phyloP scores from a whole-genome alignment of 2,113 vertebrate species.

The Zosterops japonicus region DNA sequence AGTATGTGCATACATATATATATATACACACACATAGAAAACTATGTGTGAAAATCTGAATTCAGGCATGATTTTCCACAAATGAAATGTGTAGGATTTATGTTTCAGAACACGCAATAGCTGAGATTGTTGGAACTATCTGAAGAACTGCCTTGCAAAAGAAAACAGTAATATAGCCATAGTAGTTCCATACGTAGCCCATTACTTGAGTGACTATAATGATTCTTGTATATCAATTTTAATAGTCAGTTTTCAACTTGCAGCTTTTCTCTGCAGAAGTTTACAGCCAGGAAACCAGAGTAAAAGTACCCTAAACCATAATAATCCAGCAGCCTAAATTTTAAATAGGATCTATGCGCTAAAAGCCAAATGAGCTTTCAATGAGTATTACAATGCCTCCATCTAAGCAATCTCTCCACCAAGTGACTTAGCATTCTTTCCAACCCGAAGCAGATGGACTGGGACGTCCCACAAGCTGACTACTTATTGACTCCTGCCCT shows the following conservation, averaged over 20 bases:
- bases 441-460: rapidly evolving
- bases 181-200: neutral
- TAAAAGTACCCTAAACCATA: neutral
- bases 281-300: neutral
- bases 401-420: neutral
- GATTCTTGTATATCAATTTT: neutral
- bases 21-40: rapidly evolving
- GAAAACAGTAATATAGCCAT: neutral
- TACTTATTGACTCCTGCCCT: neutral
- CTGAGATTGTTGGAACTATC: neutral
- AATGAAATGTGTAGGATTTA: neutral
- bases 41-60: neutral
- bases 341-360: neutral
- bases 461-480: neutral
- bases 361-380: neutral
- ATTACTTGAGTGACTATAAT: neutral
- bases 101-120: neutral
- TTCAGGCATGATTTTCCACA: neutral
- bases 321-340: neutral
- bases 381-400: neutral
- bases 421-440: neutral
- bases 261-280: neutral
- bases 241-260: neutral
- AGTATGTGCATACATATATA: neutral
- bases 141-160: neutral